A percentile compares a stretch with the other conserved stretches of the same genome.
Evolutionary conservation across 2,888 invertebrate genomes (phyloP).

Genomic region (Pandemis corylana): DNA sequence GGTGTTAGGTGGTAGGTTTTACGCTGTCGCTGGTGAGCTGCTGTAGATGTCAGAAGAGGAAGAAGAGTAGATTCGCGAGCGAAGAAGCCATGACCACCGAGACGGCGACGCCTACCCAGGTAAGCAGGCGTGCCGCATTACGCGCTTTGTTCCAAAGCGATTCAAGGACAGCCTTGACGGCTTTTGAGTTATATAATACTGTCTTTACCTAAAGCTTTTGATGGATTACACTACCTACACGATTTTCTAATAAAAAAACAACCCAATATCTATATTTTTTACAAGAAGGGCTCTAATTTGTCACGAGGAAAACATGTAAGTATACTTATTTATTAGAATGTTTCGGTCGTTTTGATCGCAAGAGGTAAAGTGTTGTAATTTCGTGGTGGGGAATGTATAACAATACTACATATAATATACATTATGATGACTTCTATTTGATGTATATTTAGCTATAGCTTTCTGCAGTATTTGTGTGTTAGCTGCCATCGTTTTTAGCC

Average conservation of each 20-base stretch:
- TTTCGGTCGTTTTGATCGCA: too few species aligned
- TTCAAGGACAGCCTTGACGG: slow-evolving; percentile 62
- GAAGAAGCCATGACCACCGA: slow-evolving; percentile 80
- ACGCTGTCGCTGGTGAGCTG: slow-evolving; percentile 71
- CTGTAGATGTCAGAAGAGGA: slow-evolving; percentile 79
- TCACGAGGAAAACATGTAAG: background rate
- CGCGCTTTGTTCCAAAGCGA: slow-evolving; percentile 50
- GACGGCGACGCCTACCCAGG: slow-evolving; percentile 82
- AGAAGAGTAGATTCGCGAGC: slow-evolving; percentile 72
- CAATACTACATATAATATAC: too few species aligned
- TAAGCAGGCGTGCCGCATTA: slow-evolving; percentile 59
- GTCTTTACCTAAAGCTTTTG: background rate
- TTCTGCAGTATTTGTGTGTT: too few species aligned
- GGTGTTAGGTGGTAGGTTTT: slow-evolving; percentile 52
- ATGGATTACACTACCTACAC: background rate
- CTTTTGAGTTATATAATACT: slow-evolving; percentile 54
- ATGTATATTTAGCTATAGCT: too few species aligned
- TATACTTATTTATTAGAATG: too few species aligned
- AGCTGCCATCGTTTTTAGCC: too few species aligned
- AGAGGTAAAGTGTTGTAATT: too few species aligned
- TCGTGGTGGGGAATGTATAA: too few species aligned
- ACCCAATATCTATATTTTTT: background rate
- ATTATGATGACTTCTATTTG: too few species aligned
- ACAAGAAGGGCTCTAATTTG: background rate
- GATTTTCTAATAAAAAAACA: too few species aligned